Percentiles rank a stretch among this genome's conserved stretches.
These are phyloP conservation scores for Xenus cinereus DNA, from an alignment of 2,113 vertebrate genomes.

Conservation along the genomic window DNA sequence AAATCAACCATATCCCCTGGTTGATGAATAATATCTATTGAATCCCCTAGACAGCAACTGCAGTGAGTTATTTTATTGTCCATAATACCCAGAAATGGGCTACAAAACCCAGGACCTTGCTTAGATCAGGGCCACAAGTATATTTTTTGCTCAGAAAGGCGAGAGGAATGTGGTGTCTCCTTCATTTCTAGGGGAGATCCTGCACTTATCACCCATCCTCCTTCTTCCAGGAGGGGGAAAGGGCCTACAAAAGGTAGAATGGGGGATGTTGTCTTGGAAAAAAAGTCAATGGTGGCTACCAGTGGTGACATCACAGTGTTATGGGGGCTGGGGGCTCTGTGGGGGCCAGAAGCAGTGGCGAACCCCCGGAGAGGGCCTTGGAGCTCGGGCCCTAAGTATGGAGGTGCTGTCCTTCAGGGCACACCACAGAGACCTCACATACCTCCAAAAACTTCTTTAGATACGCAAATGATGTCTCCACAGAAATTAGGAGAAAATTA, in stretches of 20 bases:
- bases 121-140: not conserved
- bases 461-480: not conserved
- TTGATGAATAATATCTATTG: not conserved
- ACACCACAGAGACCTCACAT: not conserved
- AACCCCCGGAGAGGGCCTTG: not conserved
- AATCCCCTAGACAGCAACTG: not conserved
- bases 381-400: not conserved
- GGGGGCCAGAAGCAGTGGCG: not conserved
- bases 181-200: not conserved
- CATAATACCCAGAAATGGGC: not conserved
- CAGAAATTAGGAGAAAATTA: not conserved
- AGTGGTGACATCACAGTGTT: fast-evolving
- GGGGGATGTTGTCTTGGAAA: not conserved
- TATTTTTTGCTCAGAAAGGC: not conserved
- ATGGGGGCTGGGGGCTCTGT: no score
- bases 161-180: not conserved
- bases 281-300: not conserved
- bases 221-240: no score
- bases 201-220: not conserved
- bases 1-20: not conserved
- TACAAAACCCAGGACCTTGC: not conserved
- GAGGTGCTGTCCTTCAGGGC: not conserved
- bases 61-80: not conserved
- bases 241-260: not conserved
- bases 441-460: not conserved